Conservation (phyloP, 2,888 invertebrate species). For the Bhutanitis thaidina region DNA sequence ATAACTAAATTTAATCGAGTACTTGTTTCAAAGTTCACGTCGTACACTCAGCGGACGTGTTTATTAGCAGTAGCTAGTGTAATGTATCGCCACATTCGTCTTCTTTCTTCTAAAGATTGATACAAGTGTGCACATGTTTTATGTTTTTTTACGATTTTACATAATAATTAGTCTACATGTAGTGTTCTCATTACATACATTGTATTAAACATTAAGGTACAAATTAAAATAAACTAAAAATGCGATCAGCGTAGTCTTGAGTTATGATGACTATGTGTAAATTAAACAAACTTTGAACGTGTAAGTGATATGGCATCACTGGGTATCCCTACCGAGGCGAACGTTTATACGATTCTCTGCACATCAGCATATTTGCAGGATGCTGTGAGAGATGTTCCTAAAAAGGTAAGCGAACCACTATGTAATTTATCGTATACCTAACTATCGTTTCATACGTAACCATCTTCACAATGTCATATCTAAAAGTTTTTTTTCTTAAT, state of each 20-base stretch:
- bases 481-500: no score
- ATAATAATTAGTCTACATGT: no score
- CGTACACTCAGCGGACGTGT: slow-evolving; percentile 1
- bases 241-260: no score
- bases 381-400: slow-evolving; percentile 41
- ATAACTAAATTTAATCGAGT: not conserved
- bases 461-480: no score
- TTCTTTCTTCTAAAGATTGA: not conserved
- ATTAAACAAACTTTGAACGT: not conserved
- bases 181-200: no score
- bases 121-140: not conserved
- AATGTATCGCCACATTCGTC: not conserved
- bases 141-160: no score
- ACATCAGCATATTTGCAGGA: slow-evolving; percentile 64
- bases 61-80: slow-evolving; percentile 4
- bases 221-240: no score
- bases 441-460: no score
- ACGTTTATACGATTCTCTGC: slow-evolving; percentile 64
- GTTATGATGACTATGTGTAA: no score
- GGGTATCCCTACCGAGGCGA: slow-evolving; percentile 71
- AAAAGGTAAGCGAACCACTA: slow-evolving; percentile 46
- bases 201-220: no score
- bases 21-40: not conserved
- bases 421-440: no score
- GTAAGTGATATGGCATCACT: slow-evolving; percentile 55